Evolutionary conservation across 2,888 invertebrate genomes (phyloP), one percentile per base, ranked within the genome.

Genomic region (Mesoligia furuncula): DNA sequence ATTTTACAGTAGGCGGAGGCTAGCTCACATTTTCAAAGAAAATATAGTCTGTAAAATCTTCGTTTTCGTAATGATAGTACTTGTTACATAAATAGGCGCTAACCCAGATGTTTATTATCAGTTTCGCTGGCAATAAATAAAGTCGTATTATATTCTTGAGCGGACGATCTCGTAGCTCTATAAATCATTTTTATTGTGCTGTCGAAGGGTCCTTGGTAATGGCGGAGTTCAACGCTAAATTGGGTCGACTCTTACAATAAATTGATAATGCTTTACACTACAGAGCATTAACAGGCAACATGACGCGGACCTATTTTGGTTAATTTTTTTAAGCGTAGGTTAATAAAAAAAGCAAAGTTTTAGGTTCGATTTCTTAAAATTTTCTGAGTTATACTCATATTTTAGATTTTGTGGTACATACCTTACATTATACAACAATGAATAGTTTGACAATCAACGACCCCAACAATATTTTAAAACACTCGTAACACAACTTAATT

Each of bases 121-220:
- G 92, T 94, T 93, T 92, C 91, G 87, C 87, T 92, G 87, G 91
- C 93, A 93, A 95, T 95, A 95, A 95, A 95, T 95, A 95, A 95
- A 94, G 91, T 94, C 92, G 93, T 94, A 94, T 95, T 95, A 95
- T 95, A 94, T 95, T 94, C 93, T 94, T 94, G 93, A 94, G 92
- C 94, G 92, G 92, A 90, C 93, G 94, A 95, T 94, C 93, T 94
- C 92, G 92, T 81, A 87, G 93, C 89, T 94, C 94, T 93, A 95
- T 95, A 96, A 95, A 95, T 95, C 95, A 95, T 95, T 95, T 95
- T 96, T 95, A 95, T 96, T 96, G 95, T 95, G 93, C 93, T 93
- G 94, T 94, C 94, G 94, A 95, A 95, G 94, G 94, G 94, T 93
- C 92, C 91, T 90, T 88, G 90, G 92, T 93, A 93, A 94, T 92